Base-by-base conservation (phyloP, 2,113 vertebrate species). In the Larimichthys crocea region DNA sequence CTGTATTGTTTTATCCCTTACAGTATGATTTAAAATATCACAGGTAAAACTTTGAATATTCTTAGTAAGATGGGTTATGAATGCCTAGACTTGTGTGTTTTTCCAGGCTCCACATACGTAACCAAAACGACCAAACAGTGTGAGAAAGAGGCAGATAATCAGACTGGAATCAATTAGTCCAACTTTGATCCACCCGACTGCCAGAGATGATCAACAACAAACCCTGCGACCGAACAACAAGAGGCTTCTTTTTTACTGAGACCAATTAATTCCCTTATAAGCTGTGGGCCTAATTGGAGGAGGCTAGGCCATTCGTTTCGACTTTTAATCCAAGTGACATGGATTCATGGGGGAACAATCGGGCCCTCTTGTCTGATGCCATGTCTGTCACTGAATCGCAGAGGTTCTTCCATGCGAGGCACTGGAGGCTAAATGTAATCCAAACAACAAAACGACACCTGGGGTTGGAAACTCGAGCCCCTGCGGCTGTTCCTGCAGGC, bases 141-240 rank as follows among this genome's bases (percentile, higher is more conserved):
- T 88, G 87, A 91, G 91, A 92, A 89, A 92, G 92, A 80, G 88
- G 89, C 91, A 93, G 85, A 93, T 93, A 93, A 93, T 94, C 92
- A 94, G 91, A 90, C 91, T 90, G 90, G 89, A 92, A 94, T 94
- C 92, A 94, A 93, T 95, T 94, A 93, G 91, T 91, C 86, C 79
- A 89, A 91, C 93, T 95, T 93, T 94, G 93, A 94, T 94, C 90
- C 89, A 74, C 83, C 92, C 85, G 87, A 87, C 93, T 89, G 86
- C 93, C 93, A 93, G 82, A 92, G 89, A 90, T 90, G 89, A 92
- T 88, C 89, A 90, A 92, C 86, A 92, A 86, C 66, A 57, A 83
- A 79, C 82, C 75, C 66, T 74, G 84, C 87, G 24, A 82, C 83
- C 86, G 84, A 91, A 87, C 76, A 90, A 91, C 87, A 93, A 92